Evolutionary conservation across 2,113 vertebrate genomes (phyloP).

Genomic region (Physeter macrocephalus): DNA sequence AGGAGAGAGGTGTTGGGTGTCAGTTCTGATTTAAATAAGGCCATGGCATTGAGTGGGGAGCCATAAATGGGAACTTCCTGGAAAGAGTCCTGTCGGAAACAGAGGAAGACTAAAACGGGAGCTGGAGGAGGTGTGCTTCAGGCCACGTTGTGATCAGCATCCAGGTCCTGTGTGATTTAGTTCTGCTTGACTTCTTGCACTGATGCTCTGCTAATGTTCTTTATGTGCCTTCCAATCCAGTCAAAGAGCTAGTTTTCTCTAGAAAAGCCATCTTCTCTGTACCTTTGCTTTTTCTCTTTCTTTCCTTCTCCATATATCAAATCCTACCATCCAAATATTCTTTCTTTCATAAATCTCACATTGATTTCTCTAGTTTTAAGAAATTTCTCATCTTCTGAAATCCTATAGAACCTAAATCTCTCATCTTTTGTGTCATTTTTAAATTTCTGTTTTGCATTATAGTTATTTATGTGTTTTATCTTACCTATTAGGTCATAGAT

Average conservation of each 20-base stretch:
- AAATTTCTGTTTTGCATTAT: not conserved
- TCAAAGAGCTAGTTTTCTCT: not conserved
- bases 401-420: not conserved
- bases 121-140: not conserved
- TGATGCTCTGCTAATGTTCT: not conserved
- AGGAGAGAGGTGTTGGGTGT: slow-evolving; percentile 79
- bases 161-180: not conserved
- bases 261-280: not conserved
- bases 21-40: slow-evolving; percentile 77
- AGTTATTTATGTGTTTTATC: not conserved
- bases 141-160: not conserved
- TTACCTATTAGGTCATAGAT: not conserved
- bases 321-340: not conserved
- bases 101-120: not conserved
- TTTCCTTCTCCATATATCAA: not conserved
- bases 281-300: not conserved
- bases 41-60: not conserved
- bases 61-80: not conserved
- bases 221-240: not conserved
- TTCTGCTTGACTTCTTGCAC: not conserved
- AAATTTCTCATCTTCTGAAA: not conserved
- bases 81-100: not conserved
- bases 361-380: not conserved
- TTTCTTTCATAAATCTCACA: not conserved
- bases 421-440: not conserved